Base-by-base conservation (phyloP, 2,113 vertebrate species). In the Rhinogobius similis region DNA sequence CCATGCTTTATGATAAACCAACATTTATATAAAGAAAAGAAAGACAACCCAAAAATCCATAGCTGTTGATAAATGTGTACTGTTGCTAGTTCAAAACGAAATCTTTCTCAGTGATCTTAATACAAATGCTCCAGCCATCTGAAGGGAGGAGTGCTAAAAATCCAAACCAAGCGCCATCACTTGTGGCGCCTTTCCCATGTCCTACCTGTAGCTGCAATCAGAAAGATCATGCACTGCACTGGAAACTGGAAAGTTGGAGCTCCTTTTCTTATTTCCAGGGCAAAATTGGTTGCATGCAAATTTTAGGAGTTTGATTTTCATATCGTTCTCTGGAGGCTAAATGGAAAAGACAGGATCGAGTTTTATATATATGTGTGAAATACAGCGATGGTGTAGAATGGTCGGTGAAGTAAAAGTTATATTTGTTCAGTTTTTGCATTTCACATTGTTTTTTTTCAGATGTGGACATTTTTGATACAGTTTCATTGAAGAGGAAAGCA, bases 131-230 rank as follows among this genome's bases (percentile, higher is more conserved):
- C 4, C 10, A 48, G 68, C 56, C 52, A 67, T 68, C 59, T 71
- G 67, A 18, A 80, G 20, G 59, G 46, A 58, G 62, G 21, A 13
- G 36, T 0, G 14, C n/a, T 0, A 46, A n/a, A 9, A 48, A 50
- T 65, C 48, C 44, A 71, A 70, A 62, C 61, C 55, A 43, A 7
- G 66, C 41, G 64, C 65, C 58, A n/a, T 71, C 16, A n/a, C 67
- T 6, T 0, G n/a, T 48, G 62, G 62, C 69, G 23, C 71, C 50
- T 65, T 67, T 69, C 70, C 58, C 74, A 70, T 27, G 55, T 76
- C 52, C 24, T 73, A 81, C 77, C 72, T 76, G 74, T 18, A 24
- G 24, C 52, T 67, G 67, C 65, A 65, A 72, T 78, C 77, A 71
- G 56, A 24, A 24, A 10, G 6, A 41, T 68, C 69, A 2, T 26